Evolutionary conservation across 2,888 invertebrate species (phyloP), one percentile per base, ranked within the genome.

Genomic region (Uropetala carovei): DNA sequence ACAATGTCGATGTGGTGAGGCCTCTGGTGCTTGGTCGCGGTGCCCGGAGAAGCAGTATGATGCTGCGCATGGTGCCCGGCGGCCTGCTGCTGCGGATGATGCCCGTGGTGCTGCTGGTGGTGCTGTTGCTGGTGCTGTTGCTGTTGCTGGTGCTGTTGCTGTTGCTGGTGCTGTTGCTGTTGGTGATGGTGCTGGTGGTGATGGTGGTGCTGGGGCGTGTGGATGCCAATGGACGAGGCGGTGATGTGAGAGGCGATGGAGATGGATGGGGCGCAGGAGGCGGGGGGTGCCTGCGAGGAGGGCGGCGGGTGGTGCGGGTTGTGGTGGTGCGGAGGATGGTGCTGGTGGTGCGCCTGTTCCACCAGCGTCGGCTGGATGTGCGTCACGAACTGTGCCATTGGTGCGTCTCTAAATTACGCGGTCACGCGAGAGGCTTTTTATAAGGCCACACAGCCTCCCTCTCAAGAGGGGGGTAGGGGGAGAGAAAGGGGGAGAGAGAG

Each of bases 331-430:
- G 83, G 92, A 13, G 75, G 86, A n/a, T 91, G 92, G 81, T 93
- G 93, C 22, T 92, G 92, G 81, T 92, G 93, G 59, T 92, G 93
- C 11, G 93, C 93, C 86, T 92, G 92, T 84, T 93, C 93, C 85
- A 92, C 92, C 92, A 93, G 86, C 58, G 93, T 93, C n/a, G 93
- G 93, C 92, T 93, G 93, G 86, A 93, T 93, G 92, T 93, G 93
- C 56, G 93, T 93, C 92, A 93, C 93, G 84, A 93, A 93, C 92
- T 93, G 93, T 59, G 93, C 93, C 93, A 93, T 93, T 43, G 57
- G 89, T 22, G 27, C 30, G 82, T 16, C 30, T 68, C 68, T 68
- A 68, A 68, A 43, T 43, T 43, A 43, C 43, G 43, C 43, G 43
- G 43, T 68, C 13, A 68, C 16, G 68, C 68, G 68, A 68, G 68